A percentile compares a stretch with the other conserved stretches of the same genome.
Conservation (phyloP, 2,888 invertebrate genomes). For the Volucella inanis region DNA sequence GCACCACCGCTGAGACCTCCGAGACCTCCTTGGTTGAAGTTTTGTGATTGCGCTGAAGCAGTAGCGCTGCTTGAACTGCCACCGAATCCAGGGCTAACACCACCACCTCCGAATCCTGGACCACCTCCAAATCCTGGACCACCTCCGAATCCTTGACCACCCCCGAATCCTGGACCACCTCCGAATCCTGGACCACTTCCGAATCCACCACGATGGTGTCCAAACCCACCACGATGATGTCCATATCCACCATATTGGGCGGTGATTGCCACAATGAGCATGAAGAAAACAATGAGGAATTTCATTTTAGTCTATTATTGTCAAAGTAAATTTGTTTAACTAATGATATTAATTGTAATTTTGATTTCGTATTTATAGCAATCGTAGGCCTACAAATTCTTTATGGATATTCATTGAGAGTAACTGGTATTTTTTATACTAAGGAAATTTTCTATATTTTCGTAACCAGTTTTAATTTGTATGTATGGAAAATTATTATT, state of each 20-base stretch:
- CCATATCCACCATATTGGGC: constrained; percentile 75
- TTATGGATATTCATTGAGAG: background rate
- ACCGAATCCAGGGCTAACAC: constrained; percentile 7
- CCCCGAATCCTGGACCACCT: constrained; percentile 15
- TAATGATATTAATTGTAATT: constrained; percentile 58
- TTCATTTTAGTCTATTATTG: constrained; percentile 76
- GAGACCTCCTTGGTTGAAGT: constrained; percentile 18
- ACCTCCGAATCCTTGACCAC: constrained; percentile 31
- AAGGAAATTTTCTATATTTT: constrained; percentile 7
- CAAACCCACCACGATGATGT: constrained; percentile 11
- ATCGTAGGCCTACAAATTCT: background rate
- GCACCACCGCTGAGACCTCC: constrained; percentile 23
- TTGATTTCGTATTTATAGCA: constrained; percentile 62
- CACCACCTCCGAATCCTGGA: constrained; percentile 26
- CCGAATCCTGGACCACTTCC: constrained; percentile 50
- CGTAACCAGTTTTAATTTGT: constrained; percentile 29
- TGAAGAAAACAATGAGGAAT: constrained; percentile 77
- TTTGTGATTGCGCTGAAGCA: constrained; percentile 24
- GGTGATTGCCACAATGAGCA: constrained; percentile 77
- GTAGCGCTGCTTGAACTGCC: constrained; percentile 18
- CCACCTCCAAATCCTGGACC: constrained; percentile 20
- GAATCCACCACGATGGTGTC: constrained; percentile 14
- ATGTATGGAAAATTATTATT: too few relatives aligned
- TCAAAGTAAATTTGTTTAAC: constrained; percentile 60
- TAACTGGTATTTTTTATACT: constrained; percentile 32